Evolutionary conservation across 2,797 vertebrate genomes (phyloP).

Genomic region (Pangasius djambal): DNA sequence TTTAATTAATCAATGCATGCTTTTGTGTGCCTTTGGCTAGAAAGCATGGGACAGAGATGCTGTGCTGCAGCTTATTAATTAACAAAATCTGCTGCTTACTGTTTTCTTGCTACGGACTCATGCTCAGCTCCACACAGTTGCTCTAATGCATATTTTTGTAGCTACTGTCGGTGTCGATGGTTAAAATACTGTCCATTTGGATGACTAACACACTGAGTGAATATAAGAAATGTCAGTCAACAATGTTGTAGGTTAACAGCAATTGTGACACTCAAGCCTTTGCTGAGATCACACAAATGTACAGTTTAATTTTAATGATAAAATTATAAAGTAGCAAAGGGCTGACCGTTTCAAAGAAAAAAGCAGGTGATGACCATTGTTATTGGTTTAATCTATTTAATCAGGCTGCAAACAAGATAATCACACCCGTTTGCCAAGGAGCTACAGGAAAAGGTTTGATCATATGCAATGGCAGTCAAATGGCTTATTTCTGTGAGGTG

Average conservation of each 20-base stretch:
- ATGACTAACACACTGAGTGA: slow-evolving; percentile 35
- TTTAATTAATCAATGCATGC: slow-evolving; percentile 40
- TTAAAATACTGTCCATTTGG: slow-evolving; percentile 44
- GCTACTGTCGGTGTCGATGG: neutral
- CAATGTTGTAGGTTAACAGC: neutral
- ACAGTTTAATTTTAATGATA: neutral
- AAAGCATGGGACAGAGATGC: slow-evolving; percentile 41
- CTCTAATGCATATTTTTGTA: neutral
- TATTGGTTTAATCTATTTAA: neutral
- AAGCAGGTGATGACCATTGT: neutral
- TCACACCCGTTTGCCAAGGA: neutral
- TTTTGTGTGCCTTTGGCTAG: slow-evolving; percentile 10
- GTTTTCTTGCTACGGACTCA: slow-evolving; percentile 24
- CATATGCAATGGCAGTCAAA: neutral
- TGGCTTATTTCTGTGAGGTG: neutral
- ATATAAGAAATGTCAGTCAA: neutral
- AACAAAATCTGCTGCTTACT: slow-evolving; percentile 34
- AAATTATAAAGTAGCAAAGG: neutral
- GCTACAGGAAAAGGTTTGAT: neutral
- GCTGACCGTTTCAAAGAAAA: neutral
- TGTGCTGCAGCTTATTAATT: slow-evolving; percentile 42
- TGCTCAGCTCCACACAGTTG: slow-evolving; percentile 28
- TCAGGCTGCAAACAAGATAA: neutral
- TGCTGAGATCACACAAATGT: neutral
- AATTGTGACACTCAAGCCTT: neutral